These are phyloP conservation scores for Stercorarius parasiticus DNA, from an alignment of 2,113 vertebrate species.

Conservation along the genomic window DNA sequence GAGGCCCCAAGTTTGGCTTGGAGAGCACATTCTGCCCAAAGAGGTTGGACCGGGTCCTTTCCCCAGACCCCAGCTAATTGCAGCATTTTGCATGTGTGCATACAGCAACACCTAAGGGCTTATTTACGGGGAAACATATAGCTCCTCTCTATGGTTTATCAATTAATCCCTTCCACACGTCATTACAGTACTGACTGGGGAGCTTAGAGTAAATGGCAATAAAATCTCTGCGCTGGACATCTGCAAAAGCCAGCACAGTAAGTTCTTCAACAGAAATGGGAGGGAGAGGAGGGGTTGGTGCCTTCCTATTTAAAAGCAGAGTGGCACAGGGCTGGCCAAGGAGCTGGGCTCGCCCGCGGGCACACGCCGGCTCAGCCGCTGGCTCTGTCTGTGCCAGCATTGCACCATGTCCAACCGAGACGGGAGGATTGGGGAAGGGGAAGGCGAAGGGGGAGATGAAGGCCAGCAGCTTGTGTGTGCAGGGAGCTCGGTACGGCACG, in stretches of 20 bases:
- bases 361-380: fast-evolving
- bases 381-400: fast-evolving
- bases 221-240: fast-evolving
- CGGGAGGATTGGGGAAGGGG: background rate
- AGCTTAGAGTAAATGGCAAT: background rate
- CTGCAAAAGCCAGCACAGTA: fast-evolving
- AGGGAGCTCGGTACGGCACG: fast-evolving
- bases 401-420: fast-evolving
- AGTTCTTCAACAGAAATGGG: background rate
- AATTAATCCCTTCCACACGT: background rate
- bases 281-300: background rate
- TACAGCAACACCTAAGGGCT: background rate
- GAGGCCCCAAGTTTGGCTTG: too few relatives aligned
- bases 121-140: fast-evolving
- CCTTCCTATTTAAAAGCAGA: fast-evolving
- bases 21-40: background rate
- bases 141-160: background rate
- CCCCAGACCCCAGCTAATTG: background rate
- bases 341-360: fast-evolving
- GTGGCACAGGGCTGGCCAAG: background rate
- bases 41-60: background rate
- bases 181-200: fast-evolving
- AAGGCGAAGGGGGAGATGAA: background rate
- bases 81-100: fast-evolving
- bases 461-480: fast-evolving